Evolutionary conservation across 2,113 vertebrate species (phyloP), one percentile per base, ranked within the genome.

Genomic region (Larimichthys polyactis): DNA sequence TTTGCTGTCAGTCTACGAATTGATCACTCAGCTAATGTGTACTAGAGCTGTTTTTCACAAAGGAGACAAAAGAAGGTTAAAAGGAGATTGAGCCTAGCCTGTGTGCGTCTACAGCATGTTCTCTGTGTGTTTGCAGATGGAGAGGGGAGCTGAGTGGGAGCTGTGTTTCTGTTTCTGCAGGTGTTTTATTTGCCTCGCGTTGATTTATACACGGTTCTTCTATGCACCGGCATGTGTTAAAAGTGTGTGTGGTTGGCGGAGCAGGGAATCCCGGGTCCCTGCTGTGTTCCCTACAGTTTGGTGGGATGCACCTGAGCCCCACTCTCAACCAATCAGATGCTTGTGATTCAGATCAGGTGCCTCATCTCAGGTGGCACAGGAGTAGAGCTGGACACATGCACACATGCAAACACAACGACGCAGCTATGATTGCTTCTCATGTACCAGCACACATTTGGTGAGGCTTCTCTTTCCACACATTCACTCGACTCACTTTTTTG

Each of bases 241-340:
- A 40, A 40, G 52, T 36, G 24, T 22, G 67, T 55, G 67, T 76
- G 73, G 65, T 44, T 72, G 78, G 57, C 51, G 0, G 62, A 77
- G 75, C 54, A 81, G 85, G 89, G 88, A 90, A 89, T 87, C 82
- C 87, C 51, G 1, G 51, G 46, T 86, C 86, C 78, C 82, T 64
- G 84, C 4, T 0, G 86, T 87, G 64, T 76, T 88, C 66, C 82
- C 66, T 27, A 65, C 73, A 85, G 68, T 86, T 92, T 84, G 83
- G 32, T 79, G 48, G 62, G 82, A 91, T 78, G 89, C 92, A 92
- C 92, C 91, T 94, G 91, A 94, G 91, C 87, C 89, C 79, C 70
- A 36, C 64, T 74, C 44, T 77, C 54, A 75, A 55, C 87, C 89
- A 91, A 85, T 92, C 87, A 75, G 48, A 60, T 54, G 62, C 77